phyloP scores from a whole-genome alignment of 2,113 vertebrate species.

The Xyrauchen texanus region DNA sequence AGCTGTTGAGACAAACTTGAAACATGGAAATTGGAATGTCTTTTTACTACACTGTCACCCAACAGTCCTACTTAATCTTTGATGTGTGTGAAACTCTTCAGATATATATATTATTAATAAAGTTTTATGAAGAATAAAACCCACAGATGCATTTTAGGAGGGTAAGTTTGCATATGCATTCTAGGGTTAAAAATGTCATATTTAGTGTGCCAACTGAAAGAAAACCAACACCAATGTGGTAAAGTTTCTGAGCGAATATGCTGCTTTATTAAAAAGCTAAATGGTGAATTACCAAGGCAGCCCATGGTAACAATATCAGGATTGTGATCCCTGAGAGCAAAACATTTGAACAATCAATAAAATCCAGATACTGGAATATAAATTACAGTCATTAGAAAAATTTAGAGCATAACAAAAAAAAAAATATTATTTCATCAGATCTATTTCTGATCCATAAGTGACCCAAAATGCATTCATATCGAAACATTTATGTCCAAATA shows the following conservation, averaged over 20 bases:
- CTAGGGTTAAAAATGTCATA: no score
- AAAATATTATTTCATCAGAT: conserved; percentile 64
- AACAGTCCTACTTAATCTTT: no score
- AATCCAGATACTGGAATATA: conserved; percentile 93
- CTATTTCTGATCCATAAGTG: conserved; percentile 77
- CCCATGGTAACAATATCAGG: conserved; percentile 78
- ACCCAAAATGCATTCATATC: conserved; percentile 46
- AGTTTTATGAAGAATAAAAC: no score
- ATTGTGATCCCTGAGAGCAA: conserved; percentile 89
- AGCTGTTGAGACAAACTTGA: no score
- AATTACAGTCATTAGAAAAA: conserved; percentile 73
- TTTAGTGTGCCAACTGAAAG: neutral
- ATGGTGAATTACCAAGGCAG: conserved; percentile 67
- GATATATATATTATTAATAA: no score
- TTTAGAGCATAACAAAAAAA: conserved; percentile 66
- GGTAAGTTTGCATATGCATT: no score
- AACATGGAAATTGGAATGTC: no score
- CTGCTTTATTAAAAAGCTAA: conserved; percentile 84
- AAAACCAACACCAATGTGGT: conserved; percentile 37
- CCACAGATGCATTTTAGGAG: no score
- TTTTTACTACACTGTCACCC: no score
- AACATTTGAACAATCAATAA: conserved; percentile 68
- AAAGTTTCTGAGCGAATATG: conserved; percentile 77
- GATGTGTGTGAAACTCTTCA: no score
- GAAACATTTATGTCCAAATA: conserved; percentile 65